These are phyloP conservation scores for Cephus sareptanus DNA, from an alignment of 2,888 invertebrate genomes.

Conservation along the genomic window DNA sequence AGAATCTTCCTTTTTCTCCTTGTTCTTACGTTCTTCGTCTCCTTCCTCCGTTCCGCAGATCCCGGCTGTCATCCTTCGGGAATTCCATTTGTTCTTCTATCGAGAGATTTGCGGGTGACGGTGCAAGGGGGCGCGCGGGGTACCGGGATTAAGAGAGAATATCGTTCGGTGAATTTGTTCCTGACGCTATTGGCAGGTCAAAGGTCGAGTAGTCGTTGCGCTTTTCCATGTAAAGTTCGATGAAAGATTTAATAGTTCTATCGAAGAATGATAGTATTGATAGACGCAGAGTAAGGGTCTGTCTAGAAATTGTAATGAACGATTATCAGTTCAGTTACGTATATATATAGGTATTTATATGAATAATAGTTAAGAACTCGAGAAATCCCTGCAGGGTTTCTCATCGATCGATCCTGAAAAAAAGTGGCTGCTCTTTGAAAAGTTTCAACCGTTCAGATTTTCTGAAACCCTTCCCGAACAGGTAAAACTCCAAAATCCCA, in stretches of 20 bases:
- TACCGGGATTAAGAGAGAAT: neutral
- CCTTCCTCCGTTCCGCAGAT: neutral
- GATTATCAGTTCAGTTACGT: too few relatives aligned
- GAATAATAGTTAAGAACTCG: too few relatives aligned
- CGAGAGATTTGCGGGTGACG: neutral
- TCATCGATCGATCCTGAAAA: neutral
- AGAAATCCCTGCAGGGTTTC: neutral
- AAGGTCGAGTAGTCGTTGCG: neutral
- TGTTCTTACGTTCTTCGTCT: neutral
- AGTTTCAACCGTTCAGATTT: neutral
- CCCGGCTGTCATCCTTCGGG: neutral
- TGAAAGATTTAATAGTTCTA: too few relatives aligned
- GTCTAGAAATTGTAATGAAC: neutral
- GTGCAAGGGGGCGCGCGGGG: neutral
- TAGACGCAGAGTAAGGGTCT: neutral
- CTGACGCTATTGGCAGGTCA: neutral
- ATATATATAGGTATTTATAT: too few relatives aligned
- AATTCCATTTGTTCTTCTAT: neutral
- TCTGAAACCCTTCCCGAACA: neutral
- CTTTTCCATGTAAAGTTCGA: neutral
- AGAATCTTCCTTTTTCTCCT: neutral
- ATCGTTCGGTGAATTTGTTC: neutral
- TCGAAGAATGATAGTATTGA: neutral
- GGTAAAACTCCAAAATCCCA: neutral
- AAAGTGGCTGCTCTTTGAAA: neutral